Conservation (phyloP, 2,113 vertebrate genomes). For the Callopanchax toddi region DNA sequence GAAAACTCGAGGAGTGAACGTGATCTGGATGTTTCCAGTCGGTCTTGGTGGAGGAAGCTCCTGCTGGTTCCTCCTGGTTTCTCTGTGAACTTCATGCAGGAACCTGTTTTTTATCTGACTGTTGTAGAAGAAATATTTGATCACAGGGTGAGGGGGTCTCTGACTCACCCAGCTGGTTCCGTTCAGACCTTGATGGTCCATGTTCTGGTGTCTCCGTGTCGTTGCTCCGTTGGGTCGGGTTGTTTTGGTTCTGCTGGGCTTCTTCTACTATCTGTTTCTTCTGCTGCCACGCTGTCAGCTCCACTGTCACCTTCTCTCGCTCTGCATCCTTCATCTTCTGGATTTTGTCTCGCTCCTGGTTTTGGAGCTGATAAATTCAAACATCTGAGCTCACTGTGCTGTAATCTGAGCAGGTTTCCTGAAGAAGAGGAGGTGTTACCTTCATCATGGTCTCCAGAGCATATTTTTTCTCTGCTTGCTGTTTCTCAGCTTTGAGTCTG, state of each 20-base stretch:
- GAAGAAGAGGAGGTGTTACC: constrained; percentile 57
- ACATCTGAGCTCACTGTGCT: not conserved
- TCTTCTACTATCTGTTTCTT: constrained; percentile 66
- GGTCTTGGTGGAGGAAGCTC: constrained; percentile 82
- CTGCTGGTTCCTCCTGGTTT: constrained; percentile 60
- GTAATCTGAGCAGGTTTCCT: not conserved
- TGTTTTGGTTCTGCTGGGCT: constrained; percentile 39
- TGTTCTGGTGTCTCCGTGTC: constrained; percentile 27
- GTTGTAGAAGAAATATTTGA: not conserved
- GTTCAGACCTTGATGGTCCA: constrained; percentile 36
- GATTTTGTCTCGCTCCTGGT: constrained; percentile 84
- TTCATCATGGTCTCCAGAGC: constrained; percentile 88
- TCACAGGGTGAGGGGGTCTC: not conserved
- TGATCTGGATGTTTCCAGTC: constrained; percentile 83
- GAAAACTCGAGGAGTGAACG: constrained; percentile 89
- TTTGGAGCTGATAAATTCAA: constrained; percentile 84
- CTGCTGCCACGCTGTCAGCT: constrained; percentile 87
- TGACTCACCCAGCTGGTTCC: constrained; percentile 43
- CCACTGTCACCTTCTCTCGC: constrained; percentile 77
- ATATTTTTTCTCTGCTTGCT: constrained; percentile 83
- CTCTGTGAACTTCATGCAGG: constrained; percentile 45
- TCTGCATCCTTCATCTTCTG: constrained; percentile 87
- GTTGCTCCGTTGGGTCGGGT: constrained; percentile 21
- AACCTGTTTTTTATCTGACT: not conserved
- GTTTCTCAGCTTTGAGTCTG: constrained; percentile 77